A percentile compares a stretch with the other conserved stretches of the same genome.
These are phyloP conservation scores for Papio anubis DNA, from an alignment of 2,113 vertebrate species.

Conservation along the genomic window DNA sequence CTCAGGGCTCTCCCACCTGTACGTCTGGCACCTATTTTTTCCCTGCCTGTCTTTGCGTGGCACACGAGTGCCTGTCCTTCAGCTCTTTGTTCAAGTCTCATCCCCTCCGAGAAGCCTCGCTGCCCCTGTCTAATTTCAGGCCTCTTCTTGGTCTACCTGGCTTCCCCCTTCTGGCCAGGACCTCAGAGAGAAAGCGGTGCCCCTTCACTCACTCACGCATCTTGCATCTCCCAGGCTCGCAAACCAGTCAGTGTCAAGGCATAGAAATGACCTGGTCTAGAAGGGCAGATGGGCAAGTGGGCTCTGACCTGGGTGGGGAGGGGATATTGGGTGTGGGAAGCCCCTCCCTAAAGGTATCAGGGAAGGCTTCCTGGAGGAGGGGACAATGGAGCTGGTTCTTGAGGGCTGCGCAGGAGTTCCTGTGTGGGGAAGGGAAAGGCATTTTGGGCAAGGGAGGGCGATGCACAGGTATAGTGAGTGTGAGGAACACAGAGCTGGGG, in stretches of 20 bases:
- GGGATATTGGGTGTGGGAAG: neutral
- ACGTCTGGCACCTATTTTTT: rapidly evolving
- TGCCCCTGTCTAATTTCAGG: neutral
- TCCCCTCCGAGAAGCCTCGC: neutral
- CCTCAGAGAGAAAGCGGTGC: neutral
- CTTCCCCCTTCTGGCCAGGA: neutral
- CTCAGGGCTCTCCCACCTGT: neutral
- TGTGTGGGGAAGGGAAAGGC: neutral
- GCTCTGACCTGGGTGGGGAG: too few species aligned
- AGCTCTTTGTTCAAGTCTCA: neutral
- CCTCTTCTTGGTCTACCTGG: neutral
- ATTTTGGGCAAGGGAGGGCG: neutral
- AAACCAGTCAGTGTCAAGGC: neutral
- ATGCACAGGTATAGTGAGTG: neutral
- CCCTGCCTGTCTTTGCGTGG: neutral
- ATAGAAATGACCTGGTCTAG: neutral
- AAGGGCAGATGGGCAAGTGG: neutral
- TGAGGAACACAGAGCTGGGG: rapidly evolving
- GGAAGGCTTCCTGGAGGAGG: neutral
- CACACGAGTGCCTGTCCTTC: neutral
- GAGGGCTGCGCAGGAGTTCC: neutral
- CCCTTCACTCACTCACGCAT: neutral
- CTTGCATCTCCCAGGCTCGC: neutral
- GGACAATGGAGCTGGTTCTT: neutral
- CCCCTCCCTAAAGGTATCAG: neutral